phyloP scores from a whole-genome alignment of 1,140 invertebrate genomes.

The Lethrus apterus region DNA sequence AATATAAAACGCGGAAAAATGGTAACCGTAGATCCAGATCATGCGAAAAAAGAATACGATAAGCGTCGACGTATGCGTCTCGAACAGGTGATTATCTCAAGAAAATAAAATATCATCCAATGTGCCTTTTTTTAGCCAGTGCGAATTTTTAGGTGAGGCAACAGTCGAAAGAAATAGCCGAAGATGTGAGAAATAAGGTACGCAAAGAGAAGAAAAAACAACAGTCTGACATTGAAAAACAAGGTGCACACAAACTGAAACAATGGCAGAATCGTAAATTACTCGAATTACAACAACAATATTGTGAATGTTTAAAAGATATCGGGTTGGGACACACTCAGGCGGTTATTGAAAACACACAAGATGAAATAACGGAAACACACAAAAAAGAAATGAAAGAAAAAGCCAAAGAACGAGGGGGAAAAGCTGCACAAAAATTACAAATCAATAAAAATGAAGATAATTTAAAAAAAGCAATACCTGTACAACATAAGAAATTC shows the following conservation, averaged over 20 bases:
- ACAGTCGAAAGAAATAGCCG: slow-evolving; percentile 48
- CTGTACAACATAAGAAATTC: slow-evolving; percentile 38
- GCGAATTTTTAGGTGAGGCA: slow-evolving; percentile 42
- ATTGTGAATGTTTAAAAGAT: slow-evolving; percentile 44
- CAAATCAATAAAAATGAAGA: slow-evolving; percentile 18
- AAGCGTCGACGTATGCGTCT: slow-evolving; percentile 47
- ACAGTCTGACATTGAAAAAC: slow-evolving; percentile 40
- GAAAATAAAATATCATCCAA: too few species aligned
- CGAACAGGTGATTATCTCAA: slow-evolving; percentile 40
- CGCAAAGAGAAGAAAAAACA: slow-evolving; percentile 41
- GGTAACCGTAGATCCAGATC: slow-evolving; percentile 42
- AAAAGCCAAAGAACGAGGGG: slow-evolving; percentile 40
- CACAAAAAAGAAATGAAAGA: slow-evolving; percentile 36
- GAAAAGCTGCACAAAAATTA: slow-evolving; percentile 37
- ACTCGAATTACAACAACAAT: slow-evolving; percentile 43
- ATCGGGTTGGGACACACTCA: slow-evolving; percentile 44
- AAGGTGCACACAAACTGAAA: slow-evolving; percentile 39
- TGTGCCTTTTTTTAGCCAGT: too few species aligned
- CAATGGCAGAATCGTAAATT: slow-evolving; percentile 43
- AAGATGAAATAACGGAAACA: slow-evolving; percentile 36
- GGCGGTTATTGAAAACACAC: slow-evolving; percentile 34
- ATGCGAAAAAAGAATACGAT: slow-evolving; percentile 45
- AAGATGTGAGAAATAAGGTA: slow-evolving; percentile 42
- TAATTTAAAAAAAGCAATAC: slow-evolving; percentile 27
- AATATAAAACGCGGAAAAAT: slow-evolving; percentile 42